Conservation (phyloP, 2,888 invertebrate genomes). For the Temnothorax ravouxi region DNA sequence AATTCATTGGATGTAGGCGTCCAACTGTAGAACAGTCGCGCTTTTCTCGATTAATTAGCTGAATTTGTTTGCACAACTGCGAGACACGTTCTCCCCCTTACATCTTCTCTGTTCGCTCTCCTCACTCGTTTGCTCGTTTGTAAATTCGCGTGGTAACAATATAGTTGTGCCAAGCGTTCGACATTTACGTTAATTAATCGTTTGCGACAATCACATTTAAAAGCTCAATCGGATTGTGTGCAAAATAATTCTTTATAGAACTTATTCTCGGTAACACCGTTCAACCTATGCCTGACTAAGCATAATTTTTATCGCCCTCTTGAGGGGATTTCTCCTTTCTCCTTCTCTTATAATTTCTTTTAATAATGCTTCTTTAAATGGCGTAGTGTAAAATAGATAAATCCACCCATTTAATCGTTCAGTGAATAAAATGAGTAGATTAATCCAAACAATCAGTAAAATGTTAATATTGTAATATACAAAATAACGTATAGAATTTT, state of each 20-base stretch:
- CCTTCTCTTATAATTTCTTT: neutral
- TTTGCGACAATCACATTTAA: constrained; percentile 46
- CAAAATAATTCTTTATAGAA: neutral
- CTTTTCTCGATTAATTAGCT: constrained; percentile 51
- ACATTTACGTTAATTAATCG: constrained; percentile 68
- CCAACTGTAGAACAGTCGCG: constrained; percentile 21
- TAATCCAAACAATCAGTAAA: neutral
- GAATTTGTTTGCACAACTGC: constrained; percentile 44
- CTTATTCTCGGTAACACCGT: neutral
- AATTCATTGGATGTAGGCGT: constrained; percentile 13
- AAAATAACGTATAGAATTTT: neutral
- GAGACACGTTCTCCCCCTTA: neutral
- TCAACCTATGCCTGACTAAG: neutral
- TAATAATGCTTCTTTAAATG: neutral
- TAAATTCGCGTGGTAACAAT: constrained; percentile 16
- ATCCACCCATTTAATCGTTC: neutral
- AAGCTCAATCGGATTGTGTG: neutral
- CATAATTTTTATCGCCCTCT: neutral
- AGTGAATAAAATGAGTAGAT: neutral
- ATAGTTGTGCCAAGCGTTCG: constrained; percentile 61
- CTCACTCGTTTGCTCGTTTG: neutral
- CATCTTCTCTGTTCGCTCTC: neutral
- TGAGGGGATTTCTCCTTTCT: neutral
- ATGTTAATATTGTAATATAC: neutral
- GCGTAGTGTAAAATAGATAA: neutral